A percentile compares a stretch with the other conserved stretches of the same genome.
These are phyloP conservation scores for Phaonia tiefii DNA, from an alignment of 2,888 invertebrate species.

Conservation along the genomic window DNA sequence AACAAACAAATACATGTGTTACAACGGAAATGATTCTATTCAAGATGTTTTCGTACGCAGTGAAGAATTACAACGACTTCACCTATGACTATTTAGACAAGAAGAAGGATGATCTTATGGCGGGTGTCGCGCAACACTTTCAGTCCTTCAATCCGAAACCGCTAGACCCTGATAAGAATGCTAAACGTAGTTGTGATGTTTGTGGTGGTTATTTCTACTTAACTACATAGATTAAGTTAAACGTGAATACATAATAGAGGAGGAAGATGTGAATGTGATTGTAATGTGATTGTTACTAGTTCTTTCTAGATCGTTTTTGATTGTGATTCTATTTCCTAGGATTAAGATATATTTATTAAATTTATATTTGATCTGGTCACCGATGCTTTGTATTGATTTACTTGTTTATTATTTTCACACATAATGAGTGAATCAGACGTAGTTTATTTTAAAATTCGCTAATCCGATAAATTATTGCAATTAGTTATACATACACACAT, in stretches of 20 bases:
- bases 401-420: no score
- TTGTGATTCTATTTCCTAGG: conserved; percentile 19
- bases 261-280: conserved; percentile 26
- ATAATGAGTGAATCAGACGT: no score
- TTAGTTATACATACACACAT: no score
- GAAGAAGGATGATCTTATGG: conserved; percentile 61
- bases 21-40: conserved; percentile 74
- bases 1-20: conserved; percentile 68
- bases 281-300: conserved; percentile 7
- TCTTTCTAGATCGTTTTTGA: no score
- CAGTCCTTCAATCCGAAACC: conserved; percentile 57
- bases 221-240: conserved; percentile 19
- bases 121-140: conserved; percentile 60
- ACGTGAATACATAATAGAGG: conserved; percentile 26
- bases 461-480: no score
- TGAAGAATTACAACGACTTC: conserved; percentile 70
- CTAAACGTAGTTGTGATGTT: conserved; percentile 50
- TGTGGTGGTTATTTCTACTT: conserved; percentile 62
- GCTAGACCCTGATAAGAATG: neutral
- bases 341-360: neutral
- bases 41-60: conserved; percentile 71
- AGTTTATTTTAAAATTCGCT: no score
- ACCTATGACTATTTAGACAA: conserved; percentile 68
- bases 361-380: conserved; percentile 13
- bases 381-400: conserved; percentile 34